Evolutionary conservation across 2,888 invertebrate genomes (phyloP), one percentile per base, ranked within the genome.

Genomic region (Pristionchus japonicus): DNA sequence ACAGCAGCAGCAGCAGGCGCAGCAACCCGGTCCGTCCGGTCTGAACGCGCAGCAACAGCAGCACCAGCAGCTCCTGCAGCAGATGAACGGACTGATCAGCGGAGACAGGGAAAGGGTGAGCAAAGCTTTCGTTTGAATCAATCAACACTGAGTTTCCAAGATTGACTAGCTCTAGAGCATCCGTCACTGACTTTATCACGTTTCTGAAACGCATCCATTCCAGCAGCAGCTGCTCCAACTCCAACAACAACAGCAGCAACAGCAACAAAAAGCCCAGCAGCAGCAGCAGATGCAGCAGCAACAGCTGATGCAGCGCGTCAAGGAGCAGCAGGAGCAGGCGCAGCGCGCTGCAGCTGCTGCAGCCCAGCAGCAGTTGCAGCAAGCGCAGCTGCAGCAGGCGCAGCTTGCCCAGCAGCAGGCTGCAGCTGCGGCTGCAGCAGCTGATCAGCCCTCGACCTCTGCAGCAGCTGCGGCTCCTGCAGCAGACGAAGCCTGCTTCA

Each of bases 1-100:
- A 52, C 82, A 57, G 47, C 88, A 86, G 31, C 87, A 87, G 57
- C 80, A 80, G 17, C n/a, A 31, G 52, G 23, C 20, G 49, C 82
- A 83, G 82, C n/a, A 31, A 17, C 52, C 82, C 31, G 82, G 82
- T 0, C 82, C 49, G 11, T 47, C 61, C n/a, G 47, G 61, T 15
- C 40, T 77, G 64, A 47, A 23, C 57, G 31, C 34, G 57, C 57
- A 52, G 27, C 82, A 49, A 15, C 84, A 84, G 31, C 80, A 82
- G 20, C 83, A 34, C n/a, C 83, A 83, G 34, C 49, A 20, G 52
- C 27, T 52, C 34, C 52, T n/a, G 52, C 83, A 64, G 49, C 70
- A 67, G 64, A 47, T 67, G 86, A 77, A 47, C 47, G 77, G 77
- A 13, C 27, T 77, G 43, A 23, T 77, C 13, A 43, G 47, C 20